Percentiles rank a stretch among this genome's conserved stretches.
These are phyloP conservation scores for Cochlearius cochlearius DNA, from an alignment of 2,113 vertebrate species.

Conservation along the genomic window DNA sequence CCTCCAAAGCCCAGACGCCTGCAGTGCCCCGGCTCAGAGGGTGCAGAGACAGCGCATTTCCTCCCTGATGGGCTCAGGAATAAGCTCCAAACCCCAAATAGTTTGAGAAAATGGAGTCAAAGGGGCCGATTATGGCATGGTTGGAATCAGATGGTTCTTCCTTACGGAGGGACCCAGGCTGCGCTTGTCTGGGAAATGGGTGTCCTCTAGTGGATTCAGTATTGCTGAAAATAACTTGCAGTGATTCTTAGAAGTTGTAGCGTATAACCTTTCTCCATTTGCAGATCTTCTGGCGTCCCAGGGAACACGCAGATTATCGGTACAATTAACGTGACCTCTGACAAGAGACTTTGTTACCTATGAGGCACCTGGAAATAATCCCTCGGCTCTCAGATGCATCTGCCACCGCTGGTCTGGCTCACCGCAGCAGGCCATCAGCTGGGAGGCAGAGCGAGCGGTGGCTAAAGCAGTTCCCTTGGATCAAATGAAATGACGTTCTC, in stretches of 20 bases:
- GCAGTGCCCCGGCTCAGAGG: neutral
- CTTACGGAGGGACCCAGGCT: neutral
- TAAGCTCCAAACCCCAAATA: neutral
- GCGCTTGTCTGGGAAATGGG: neutral
- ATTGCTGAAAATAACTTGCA: neutral
- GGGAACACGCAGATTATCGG: neutral
- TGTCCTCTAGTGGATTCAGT: neutral
- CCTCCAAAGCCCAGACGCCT: accelerated
- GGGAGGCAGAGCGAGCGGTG: accelerated
- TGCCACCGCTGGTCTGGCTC: neutral
- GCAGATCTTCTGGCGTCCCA: neutral
- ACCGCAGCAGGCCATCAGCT: neutral
- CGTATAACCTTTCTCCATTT: neutral
- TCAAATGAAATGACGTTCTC: accelerated
- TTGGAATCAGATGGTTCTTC: neutral
- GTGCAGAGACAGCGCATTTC: accelerated
- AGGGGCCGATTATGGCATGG: neutral
- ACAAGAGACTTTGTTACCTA: neutral
- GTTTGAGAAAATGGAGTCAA: neutral
- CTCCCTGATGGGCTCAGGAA: neutral
- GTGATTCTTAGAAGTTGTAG: neutral
- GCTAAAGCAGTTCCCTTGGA: neutral
- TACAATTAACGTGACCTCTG: neutral
- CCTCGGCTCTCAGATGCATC: neutral
- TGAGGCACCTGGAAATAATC: neutral